Conservation (phyloP, 2,113 vertebrate genomes). For the Dasypus novemcinctus region DNA sequence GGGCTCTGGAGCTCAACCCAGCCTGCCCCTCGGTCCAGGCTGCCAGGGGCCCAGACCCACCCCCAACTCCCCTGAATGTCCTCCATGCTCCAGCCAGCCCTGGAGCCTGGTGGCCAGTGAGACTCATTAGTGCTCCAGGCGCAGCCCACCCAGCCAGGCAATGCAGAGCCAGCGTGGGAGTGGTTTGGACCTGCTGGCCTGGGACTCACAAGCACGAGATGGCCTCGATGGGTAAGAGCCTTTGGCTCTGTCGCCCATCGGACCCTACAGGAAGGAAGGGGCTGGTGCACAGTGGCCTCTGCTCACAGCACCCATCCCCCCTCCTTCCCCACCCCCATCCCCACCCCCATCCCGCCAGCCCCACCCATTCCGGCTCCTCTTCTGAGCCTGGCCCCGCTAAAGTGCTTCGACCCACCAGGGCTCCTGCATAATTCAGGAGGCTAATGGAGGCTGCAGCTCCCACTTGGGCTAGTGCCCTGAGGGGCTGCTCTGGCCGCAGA, state of each 20-base stretch:
- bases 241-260: background rate
- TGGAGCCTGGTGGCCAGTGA: background rate
- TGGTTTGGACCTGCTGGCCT: background rate
- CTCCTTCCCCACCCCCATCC: background rate
- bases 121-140: background rate
- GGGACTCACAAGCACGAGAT: background rate
- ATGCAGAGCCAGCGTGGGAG: background rate
- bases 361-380: conserved; percentile 70
- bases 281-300: background rate
- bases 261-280: conserved; percentile 3
- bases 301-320: background rate
- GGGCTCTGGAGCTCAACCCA: background rate
- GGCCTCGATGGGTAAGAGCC: background rate
- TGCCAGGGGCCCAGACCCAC: background rate
- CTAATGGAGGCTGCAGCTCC: conserved; percentile 72
- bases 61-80: background rate
- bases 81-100: background rate
- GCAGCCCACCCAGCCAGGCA: background rate
- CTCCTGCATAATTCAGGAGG: conserved; percentile 79
- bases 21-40: accelerated
- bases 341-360: background rate
- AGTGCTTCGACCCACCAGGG: conserved; percentile 77
- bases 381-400: conserved; percentile 55
- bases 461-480: conserved; percentile 33
- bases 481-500: conserved; percentile 66